phyloP scores from a whole-genome alignment of 1,140 invertebrate species.

The Drosophila arizonae region DNA sequence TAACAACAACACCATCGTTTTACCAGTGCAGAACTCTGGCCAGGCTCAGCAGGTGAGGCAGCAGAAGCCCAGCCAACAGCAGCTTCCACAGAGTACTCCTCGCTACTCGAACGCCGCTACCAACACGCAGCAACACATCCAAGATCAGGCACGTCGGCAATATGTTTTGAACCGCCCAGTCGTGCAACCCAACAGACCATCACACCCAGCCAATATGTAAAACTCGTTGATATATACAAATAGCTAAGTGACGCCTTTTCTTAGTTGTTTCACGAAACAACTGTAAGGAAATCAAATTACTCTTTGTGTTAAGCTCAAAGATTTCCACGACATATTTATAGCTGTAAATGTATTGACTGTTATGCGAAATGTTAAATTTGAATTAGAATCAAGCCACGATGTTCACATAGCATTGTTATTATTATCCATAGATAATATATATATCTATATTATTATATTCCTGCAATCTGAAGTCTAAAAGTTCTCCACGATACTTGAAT shows the following conservation, averaged over 20 bases:
- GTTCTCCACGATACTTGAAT: too few species aligned
- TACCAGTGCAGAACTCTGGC: conserved; percentile 27
- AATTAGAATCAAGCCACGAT: too few species aligned
- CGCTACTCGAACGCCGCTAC: background rate
- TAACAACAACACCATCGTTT: conserved; percentile 24
- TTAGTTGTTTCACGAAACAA: too few species aligned
- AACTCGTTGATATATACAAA: background rate
- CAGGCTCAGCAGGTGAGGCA: background rate
- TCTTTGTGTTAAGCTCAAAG: too few species aligned
- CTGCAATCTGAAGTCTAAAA: too few species aligned
- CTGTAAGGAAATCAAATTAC: too few species aligned
- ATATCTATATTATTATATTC: too few species aligned
- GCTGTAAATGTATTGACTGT: too few species aligned
- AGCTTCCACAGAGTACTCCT: background rate
- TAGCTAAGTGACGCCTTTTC: background rate
- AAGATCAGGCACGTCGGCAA: conserved; percentile 12
- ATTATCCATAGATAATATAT: too few species aligned
- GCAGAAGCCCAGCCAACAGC: background rate
- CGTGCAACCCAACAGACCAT: background rate
- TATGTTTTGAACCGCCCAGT: background rate
- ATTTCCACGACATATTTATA: too few species aligned
- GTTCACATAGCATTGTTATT: too few species aligned
- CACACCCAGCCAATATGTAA: background rate
- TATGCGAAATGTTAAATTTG: too few species aligned
- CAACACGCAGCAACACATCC: background rate